Conservation (phyloP, 2,113 vertebrate genomes). For the Cyprinus carpio region DNA sequence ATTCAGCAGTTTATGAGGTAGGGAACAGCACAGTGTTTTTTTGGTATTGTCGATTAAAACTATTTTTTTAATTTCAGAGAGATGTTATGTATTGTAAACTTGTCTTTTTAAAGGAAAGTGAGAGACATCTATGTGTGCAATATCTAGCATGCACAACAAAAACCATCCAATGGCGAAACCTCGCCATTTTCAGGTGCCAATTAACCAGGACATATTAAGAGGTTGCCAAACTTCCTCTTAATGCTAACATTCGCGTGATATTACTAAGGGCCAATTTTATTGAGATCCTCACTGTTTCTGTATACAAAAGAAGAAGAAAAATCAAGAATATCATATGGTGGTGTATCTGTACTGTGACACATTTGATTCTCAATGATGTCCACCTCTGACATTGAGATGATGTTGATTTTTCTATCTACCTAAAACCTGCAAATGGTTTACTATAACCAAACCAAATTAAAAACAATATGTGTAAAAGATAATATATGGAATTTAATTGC, state of each 20-base stretch:
- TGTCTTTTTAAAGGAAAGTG: conserved; percentile 60
- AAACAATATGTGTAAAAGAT: conserved; percentile 36
- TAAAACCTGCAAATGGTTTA: conserved; percentile 38
- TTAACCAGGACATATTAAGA: conserved; percentile 42
- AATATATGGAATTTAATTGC: conserved; percentile 44
- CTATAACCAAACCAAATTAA: conserved; percentile 43
- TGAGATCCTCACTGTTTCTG: conserved; percentile 44
- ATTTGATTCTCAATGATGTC: conserved; percentile 63
- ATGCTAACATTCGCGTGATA: not conserved
- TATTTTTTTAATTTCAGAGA: conserved; percentile 76
- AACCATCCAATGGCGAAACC: conserved; percentile 8
- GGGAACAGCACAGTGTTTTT: conserved; percentile 75
- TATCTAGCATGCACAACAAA: conserved; percentile 62
- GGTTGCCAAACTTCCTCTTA: conserved; percentile 40
- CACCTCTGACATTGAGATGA: conserved; percentile 36
- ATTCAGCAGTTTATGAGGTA: conserved; percentile 66
- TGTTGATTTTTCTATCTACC: conserved; percentile 45
- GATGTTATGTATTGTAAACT: conserved; percentile 69
- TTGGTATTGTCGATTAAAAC: conserved; percentile 72
- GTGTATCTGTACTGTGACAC: conserved; percentile 65
- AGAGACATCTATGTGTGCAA: conserved; percentile 52
- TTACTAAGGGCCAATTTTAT: conserved; percentile 44
- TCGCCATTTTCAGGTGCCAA: conserved; percentile 71
- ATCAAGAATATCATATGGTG: conserved; percentile 57
- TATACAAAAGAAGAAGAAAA: conserved; percentile 43